A percentile compares a stretch with the other conserved stretches of the same genome.
phyloP scores from a whole-genome alignment of 1,140 invertebrate genomes.

The Diorhabda carinulata region DNA sequence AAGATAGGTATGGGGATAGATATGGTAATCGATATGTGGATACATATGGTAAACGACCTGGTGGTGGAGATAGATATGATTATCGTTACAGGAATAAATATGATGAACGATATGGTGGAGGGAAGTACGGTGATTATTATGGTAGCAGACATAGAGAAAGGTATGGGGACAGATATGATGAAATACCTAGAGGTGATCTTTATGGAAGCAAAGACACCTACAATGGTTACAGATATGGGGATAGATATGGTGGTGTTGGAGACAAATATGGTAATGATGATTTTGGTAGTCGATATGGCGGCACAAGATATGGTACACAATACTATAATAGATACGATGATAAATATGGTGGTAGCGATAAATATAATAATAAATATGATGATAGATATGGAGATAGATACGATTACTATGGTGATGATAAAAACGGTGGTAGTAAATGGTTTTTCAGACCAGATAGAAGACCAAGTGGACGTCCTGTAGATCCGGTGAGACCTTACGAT shows the following conservation, averaged over 20 bases:
- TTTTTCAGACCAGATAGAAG: slow-evolving; percentile 39
- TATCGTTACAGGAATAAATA: slow-evolving; percentile 43
- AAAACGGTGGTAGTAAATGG: slow-evolving; percentile 40
- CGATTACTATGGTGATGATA: slow-evolving; percentile 45
- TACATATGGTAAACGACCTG: slow-evolving; percentile 46
- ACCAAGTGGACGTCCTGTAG: slow-evolving; percentile 33
- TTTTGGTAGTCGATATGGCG: neutral
- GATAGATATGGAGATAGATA: slow-evolving; percentile 42
- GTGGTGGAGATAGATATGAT: slow-evolving; percentile 49
- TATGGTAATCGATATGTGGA: slow-evolving; percentile 43
- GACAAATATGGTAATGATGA: slow-evolving; percentile 34
- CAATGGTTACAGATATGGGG: slow-evolving; percentile 33
- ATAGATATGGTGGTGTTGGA: slow-evolving; percentile 40
- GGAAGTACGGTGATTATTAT: slow-evolving; percentile 42
- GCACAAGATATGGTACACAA: neutral
- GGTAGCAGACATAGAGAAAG: slow-evolving; percentile 41
- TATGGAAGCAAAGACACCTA: slow-evolving; percentile 25
- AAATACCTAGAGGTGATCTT: slow-evolving; percentile 38
- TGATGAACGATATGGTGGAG: slow-evolving; percentile 39
- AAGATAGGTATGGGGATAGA: slow-evolving; percentile 48
- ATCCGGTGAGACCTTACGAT: slow-evolving; percentile 29
- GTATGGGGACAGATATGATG: slow-evolving; percentile 43
- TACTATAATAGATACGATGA: slow-evolving; percentile 26
- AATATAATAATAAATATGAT: slow-evolving; percentile 48
- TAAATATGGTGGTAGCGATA: slow-evolving; percentile 30